These are phyloP conservation scores for Cebus imitator DNA, from an alignment of 2,113 vertebrate species.

Conservation along the genomic window DNA sequence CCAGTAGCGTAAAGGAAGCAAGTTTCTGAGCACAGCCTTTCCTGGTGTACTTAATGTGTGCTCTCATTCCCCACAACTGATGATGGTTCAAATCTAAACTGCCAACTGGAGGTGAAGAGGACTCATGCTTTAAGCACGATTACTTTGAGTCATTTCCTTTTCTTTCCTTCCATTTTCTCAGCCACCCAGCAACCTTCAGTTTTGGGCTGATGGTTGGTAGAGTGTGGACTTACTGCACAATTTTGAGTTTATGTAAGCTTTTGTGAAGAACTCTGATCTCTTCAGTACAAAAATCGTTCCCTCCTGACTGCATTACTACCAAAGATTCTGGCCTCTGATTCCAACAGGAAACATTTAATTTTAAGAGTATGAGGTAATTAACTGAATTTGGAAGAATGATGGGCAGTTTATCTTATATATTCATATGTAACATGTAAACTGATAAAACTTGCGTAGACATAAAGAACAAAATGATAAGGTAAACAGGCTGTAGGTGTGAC, in stretches of 20 bases:
- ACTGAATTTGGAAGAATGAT: not conserved
- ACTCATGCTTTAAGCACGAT: conserved; percentile 20
- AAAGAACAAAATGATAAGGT: not conserved
- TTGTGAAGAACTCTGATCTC: not conserved
- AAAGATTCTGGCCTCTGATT: not conserved
- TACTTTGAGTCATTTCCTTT: conserved; percentile 79
- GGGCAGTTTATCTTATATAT: not conserved
- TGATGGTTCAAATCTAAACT: conserved; percentile 54
- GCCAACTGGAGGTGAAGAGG: not conserved
- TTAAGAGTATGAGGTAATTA: not conserved
- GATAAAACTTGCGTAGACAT: not conserved
- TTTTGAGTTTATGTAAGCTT: not conserved
- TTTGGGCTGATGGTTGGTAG: not conserved
- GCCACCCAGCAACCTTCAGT: not conserved
- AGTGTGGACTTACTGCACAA: not conserved
- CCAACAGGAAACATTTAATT: not conserved
- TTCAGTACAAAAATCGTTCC: not conserved
- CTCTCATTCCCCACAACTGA: not conserved
- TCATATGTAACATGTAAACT: not conserved
- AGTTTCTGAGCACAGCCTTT: not conserved
- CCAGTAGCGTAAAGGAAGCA: not conserved
- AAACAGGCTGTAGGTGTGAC: not conserved
- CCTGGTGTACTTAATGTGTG: not conserved
- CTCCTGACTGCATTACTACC: not conserved
- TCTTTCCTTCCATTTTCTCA: conserved; percentile 68